Conservation (phyloP, 2,797 vertebrate species). For the Melanotaenia pygmaea region DNA sequence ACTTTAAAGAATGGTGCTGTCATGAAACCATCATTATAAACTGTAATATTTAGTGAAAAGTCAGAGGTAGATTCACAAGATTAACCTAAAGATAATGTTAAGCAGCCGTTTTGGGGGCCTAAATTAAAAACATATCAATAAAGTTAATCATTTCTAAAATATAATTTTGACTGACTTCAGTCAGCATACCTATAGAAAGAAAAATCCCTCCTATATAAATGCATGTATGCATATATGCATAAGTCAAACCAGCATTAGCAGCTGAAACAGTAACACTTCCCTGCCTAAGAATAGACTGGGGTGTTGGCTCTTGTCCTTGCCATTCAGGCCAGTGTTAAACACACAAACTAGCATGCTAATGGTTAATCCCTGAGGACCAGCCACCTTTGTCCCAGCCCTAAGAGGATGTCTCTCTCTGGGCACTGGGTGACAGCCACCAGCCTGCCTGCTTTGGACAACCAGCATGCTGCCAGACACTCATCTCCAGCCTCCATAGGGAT, state of each 20-base stretch:
- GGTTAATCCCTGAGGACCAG: conserved; percentile 81
- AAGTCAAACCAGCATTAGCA: conserved; percentile 75
- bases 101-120: not conserved
- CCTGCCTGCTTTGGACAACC: conserved; percentile 71
- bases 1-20: not conserved
- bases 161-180: not conserved
- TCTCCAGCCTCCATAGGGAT: conserved; percentile 65
- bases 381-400: conserved; percentile 78
- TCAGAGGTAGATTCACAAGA: not conserved
- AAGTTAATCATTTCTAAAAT: not conserved
- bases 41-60: not conserved
- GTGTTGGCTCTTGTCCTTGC: conserved; percentile 77
- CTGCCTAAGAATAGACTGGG: conserved; percentile 74
- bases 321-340: conserved; percentile 82
- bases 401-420: conserved; percentile 81
- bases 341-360: conserved; percentile 84
- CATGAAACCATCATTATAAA: not conserved
- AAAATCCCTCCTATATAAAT: conserved; percentile 58
- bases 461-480: conserved; percentile 75
- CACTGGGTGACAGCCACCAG: conserved; percentile 80
- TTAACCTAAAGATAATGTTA: not conserved
- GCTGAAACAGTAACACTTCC: conserved; percentile 85
- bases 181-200: conserved; percentile 58
- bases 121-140: not conserved
- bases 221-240: conserved; percentile 73